phyloP scores from a whole-genome alignment of 1,140 invertebrate genomes.

The Heliconius hermathena region DNA sequence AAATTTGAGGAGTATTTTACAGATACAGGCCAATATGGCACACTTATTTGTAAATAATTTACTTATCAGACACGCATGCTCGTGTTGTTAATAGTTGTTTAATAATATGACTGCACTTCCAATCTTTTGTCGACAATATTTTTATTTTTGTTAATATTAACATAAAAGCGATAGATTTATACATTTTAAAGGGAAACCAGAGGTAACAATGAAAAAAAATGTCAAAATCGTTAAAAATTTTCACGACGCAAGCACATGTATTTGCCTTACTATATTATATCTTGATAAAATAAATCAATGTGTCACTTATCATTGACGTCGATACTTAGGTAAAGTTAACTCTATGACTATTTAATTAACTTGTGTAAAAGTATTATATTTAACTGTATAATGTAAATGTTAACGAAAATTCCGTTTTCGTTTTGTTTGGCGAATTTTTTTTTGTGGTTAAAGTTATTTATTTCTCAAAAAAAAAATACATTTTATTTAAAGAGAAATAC shows the following conservation, averaged over 20 bases:
- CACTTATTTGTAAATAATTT: not conserved
- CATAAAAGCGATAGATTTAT: too few species aligned
- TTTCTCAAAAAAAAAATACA: too few species aligned
- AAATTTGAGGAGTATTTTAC: not conserved
- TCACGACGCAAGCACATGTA: slow-evolving; percentile 1
- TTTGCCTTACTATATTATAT: not conserved
- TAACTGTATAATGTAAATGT: too few species aligned
- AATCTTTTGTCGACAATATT: not conserved
- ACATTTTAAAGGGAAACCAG: too few species aligned
- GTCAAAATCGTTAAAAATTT: not conserved
- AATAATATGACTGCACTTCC: not conserved
- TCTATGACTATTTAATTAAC: too few species aligned
- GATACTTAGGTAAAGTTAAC: not conserved
- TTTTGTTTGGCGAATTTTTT: too few species aligned
- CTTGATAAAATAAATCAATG: slow-evolving; percentile 6
- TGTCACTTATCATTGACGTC: not conserved
- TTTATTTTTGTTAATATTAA: not conserved
- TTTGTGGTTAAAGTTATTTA: too few species aligned
- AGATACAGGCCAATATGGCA: not conserved
- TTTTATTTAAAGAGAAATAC: too few species aligned
- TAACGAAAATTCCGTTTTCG: too few species aligned
- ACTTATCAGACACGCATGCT: not conserved
- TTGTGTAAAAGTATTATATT: too few species aligned
- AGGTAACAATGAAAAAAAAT: not conserved
- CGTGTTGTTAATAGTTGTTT: not conserved